Evolutionary conservation across 2,113 vertebrate genomes (phyloP).

Genomic region (Rhodinocichla rosea): DNA sequence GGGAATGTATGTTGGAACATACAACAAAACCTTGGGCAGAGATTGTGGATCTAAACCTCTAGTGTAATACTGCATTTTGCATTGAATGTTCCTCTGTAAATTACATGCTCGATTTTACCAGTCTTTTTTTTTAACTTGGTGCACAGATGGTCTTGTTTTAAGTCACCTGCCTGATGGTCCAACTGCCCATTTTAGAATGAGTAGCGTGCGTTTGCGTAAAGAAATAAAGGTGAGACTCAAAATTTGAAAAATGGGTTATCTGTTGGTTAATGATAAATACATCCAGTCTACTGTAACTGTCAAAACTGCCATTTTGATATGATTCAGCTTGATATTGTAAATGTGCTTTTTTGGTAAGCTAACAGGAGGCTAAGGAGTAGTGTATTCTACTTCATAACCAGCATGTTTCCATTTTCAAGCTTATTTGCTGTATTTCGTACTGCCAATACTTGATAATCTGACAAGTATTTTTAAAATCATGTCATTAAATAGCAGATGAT

Average conservation of each 20-base stretch:
- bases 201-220: constrained; percentile 91
- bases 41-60: not conserved
- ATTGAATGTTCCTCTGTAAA: not conserved
- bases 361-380: not conserved
- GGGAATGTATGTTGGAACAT: not conserved
- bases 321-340: not conserved
- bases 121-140: constrained; percentile 69
- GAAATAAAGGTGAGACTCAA: constrained; percentile 88
- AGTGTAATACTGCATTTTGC: not conserved
- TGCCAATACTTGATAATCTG: not conserved
- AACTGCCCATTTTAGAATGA: constrained; percentile 97
- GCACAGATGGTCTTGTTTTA: constrained; percentile 91
- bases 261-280: not conserved
- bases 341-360: accelerated
- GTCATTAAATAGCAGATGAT: not conserved
- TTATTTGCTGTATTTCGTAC: not conserved
- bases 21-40: not conserved
- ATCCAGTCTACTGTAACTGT: not conserved
- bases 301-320: not conserved
- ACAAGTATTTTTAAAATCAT: not conserved
- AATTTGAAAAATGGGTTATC: not conserved
- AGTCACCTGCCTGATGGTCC: constrained; percentile 95
- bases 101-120: not conserved
- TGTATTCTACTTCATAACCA: not conserved
- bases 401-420: not conserved